Evolutionary conservation across 2,113 vertebrate genomes (phyloP), one percentile per base, ranked within the genome.

Genomic region (Dipodomys spectabilis): DNA sequence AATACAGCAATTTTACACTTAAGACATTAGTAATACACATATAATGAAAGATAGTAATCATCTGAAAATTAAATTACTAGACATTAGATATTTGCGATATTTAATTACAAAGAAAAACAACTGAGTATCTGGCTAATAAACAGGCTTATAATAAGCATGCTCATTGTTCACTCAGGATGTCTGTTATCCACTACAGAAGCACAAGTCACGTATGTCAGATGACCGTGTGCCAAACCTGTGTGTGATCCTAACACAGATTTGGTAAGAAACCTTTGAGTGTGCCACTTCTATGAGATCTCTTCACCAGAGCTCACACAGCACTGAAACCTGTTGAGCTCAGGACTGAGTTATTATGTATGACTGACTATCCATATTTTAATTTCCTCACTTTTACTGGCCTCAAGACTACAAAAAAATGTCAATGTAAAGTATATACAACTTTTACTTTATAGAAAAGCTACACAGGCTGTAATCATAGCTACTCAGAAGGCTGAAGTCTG

Each of bases 111-210:
- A 88, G 25, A 57, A 90, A 93, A 90, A 84, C 80, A 60, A 93
- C 64, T 85, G 72, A 85, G 88, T 25, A 80, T 23, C 69, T 93
- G 80, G 19, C 25, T 78, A 92, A 82, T 84, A 96, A 88, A 81
- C 8, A 79, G 60, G 45, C 39, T 39, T 39, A 39, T 39, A 39
- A 39, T 39, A 39, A 6, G 16, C 9, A 32, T 39, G 6, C 44
- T 78, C 72, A 87, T 22, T 71, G 60, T 65, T 80, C 8, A 90
- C 35, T 86, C 35, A 44, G 9, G 10, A 74, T 74, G 94, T 6
- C 62, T 77, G 11, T 45, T 27, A 81, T 18, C 35, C 71, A 86
- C 45, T 3, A 79, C 79, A 35, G 82, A 0, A 84, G 27, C 27
- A 49, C n/a, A 75, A 88, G 32, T 20, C 53, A 57, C 30, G 72